These are phyloP conservation scores for Gila orcuttii DNA, from an alignment of 2,113 vertebrate genomes.

Conservation along the genomic window DNA sequence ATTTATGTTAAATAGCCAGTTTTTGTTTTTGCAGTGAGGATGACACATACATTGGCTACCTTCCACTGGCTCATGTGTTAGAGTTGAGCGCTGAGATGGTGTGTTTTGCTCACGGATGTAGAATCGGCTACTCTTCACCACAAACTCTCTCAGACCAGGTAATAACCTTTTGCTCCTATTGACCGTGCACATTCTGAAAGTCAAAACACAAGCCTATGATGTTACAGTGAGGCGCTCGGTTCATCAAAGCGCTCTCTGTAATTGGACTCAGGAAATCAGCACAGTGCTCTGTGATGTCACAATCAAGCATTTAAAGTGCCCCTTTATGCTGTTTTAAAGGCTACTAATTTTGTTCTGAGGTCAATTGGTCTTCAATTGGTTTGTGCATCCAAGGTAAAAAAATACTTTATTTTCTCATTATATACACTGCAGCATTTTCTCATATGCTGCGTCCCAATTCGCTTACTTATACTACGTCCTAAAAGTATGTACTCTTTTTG, in stretches of 20 bases:
- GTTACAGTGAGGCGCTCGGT: background rate
- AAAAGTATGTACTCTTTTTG: too few relatives aligned
- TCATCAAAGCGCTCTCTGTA: background rate
- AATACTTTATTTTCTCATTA: too few relatives aligned
- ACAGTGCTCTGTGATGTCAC: background rate
- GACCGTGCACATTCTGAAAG: background rate
- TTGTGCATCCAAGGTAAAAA: too few relatives aligned
- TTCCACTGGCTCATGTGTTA: constrained; percentile 94
- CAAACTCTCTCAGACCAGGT: constrained; percentile 95
- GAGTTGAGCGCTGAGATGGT: constrained; percentile 93
- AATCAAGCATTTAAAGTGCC: background rate
- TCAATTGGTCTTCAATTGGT: too few relatives aligned
- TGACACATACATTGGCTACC: constrained; percentile 91
- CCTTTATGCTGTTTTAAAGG: too few relatives aligned
- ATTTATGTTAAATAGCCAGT: background rate
- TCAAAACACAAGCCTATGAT: background rate
- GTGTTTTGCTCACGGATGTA: constrained; percentile 86
- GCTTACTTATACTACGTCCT: too few relatives aligned
- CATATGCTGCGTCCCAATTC: too few relatives aligned
- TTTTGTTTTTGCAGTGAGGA: constrained; percentile 77
- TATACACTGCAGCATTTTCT: too few relatives aligned
- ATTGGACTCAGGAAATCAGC: background rate
- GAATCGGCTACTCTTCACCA: constrained; percentile 94
- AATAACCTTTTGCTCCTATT: background rate
- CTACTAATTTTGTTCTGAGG: too few relatives aligned